Conservation (phyloP, 2,888 invertebrate genomes). For the Lottia scabra region DNA sequence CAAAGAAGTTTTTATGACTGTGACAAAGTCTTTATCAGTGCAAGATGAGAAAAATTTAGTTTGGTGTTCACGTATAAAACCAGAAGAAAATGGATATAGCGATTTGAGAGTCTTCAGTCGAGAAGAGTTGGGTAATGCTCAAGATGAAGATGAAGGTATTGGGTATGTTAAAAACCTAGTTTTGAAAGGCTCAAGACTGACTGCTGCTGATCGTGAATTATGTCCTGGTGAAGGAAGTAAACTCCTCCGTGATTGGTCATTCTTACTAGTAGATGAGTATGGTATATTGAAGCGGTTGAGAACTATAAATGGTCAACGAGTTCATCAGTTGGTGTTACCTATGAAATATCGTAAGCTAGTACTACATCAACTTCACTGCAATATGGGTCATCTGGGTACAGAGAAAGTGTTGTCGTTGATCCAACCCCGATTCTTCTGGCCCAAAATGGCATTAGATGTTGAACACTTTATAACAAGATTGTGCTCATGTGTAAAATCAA, state of each 20-base stretch:
- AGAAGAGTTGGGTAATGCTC: constrained; percentile 7
- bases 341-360: constrained; percentile 10
- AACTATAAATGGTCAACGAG: not conserved
- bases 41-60: not conserved
- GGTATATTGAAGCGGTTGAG: constrained; percentile 3
- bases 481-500: constrained; percentile 7
- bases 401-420: constrained; percentile 26
- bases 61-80: not conserved
- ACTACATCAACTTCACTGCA: not conserved
- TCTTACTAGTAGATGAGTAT: constrained; percentile 1
- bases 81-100: no score
- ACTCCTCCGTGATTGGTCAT: constrained; percentile 18
- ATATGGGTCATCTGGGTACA: constrained; percentile 28
- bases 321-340: constrained; percentile 2
- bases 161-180: not conserved
- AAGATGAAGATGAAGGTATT: constrained; percentile 13
- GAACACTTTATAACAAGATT: constrained; percentile 2
- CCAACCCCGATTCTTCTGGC: constrained; percentile 19
- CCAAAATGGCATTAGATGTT: constrained; percentile 7
- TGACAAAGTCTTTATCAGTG: no score
- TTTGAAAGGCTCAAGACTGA: not conserved
- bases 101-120: not conserved
- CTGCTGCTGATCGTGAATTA: not conserved
- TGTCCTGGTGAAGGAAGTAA: not conserved
- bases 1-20: no score